Conservation (phyloP, 1,140 invertebrate species). For the Epicauta chinensis region DNA sequence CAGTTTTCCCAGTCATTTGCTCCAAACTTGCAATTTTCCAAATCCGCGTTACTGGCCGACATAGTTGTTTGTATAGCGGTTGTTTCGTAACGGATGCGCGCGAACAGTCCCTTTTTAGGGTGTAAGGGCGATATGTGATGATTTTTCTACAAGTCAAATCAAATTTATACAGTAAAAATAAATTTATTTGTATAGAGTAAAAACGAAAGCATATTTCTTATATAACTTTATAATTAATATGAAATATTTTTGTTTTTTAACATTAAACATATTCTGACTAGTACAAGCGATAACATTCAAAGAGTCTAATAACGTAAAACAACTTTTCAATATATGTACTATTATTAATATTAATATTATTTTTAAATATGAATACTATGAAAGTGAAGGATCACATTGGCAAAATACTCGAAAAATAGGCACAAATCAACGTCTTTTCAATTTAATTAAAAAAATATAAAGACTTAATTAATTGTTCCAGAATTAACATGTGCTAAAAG, state of each 20-base stretch:
- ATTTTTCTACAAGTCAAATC: too few species aligned
- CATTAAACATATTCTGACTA: constrained; percentile 34
- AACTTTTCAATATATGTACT: constrained; percentile 29
- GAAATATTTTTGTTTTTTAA: constrained; percentile 22
- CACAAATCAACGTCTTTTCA: constrained; percentile 8
- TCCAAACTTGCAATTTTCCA: too few species aligned
- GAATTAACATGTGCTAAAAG: constrained; percentile 20
- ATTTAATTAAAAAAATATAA: constrained; percentile 4
- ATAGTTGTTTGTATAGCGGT: too few species aligned
- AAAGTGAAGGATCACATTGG: constrained; percentile 34
- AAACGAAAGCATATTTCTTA: constrained; percentile 31
- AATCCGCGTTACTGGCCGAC: too few species aligned
- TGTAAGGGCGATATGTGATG: too few species aligned
- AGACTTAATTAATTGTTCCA: constrained; percentile 1
- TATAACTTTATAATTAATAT: constrained; percentile 29
- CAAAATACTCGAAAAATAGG: constrained; percentile 28
- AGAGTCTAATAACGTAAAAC: constrained; percentile 30
- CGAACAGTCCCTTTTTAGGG: too few species aligned
- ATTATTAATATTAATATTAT: not conserved
- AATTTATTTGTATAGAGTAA: constrained; percentile 29
- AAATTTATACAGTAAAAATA: constrained; percentile 26
- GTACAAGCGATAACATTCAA: constrained; percentile 29
- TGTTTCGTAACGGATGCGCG: too few species aligned
- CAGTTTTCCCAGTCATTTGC: too few species aligned
- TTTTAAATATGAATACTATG: too few species aligned